These are phyloP conservation scores for Pelecanus crispus DNA, from an alignment of 2,113 vertebrate genomes.

Conservation along the genomic window DNA sequence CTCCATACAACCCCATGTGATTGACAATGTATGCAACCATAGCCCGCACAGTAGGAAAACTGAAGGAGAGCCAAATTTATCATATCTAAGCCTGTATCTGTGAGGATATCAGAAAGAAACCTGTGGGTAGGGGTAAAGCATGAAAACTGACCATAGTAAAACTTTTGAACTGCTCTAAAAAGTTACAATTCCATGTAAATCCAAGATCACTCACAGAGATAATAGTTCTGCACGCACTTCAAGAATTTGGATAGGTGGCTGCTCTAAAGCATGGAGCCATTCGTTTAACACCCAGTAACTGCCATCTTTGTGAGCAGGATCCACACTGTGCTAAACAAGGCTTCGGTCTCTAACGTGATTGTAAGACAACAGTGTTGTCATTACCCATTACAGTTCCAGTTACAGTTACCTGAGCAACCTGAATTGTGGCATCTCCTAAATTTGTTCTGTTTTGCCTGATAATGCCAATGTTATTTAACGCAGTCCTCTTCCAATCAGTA, in stretches of 20 bases:
- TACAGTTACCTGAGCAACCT: not conserved
- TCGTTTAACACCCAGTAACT: not conserved
- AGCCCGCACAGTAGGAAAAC: not conserved
- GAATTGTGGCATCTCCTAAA: not conserved
- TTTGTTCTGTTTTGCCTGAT: not conserved
- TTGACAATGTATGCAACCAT: not conserved
- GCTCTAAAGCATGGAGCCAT: not conserved
- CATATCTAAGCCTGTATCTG: not conserved
- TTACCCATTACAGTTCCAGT: not conserved
- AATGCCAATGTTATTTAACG: not conserved
- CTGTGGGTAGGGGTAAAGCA: not conserved
- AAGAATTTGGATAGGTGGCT: not conserved
- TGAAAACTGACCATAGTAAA: not conserved
- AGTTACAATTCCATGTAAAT: not conserved
- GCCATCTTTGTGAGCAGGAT: not conserved
- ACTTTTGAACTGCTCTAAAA: not conserved
- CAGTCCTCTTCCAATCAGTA: not conserved
- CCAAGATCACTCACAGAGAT: not conserved
- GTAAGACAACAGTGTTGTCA: not conserved
- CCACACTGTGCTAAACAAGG: not conserved
- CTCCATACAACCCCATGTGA: not conserved
- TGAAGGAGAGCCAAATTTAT: not conserved
- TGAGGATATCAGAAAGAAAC: not conserved
- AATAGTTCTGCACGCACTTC: not conserved
- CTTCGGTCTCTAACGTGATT: rapidly evolving